A percentile compares a stretch with the other conserved stretches of the same genome.
Evolutionary conservation across 2,888 invertebrate genomes (phyloP).

Genomic region (Thymelicus sylvestris): DNA sequence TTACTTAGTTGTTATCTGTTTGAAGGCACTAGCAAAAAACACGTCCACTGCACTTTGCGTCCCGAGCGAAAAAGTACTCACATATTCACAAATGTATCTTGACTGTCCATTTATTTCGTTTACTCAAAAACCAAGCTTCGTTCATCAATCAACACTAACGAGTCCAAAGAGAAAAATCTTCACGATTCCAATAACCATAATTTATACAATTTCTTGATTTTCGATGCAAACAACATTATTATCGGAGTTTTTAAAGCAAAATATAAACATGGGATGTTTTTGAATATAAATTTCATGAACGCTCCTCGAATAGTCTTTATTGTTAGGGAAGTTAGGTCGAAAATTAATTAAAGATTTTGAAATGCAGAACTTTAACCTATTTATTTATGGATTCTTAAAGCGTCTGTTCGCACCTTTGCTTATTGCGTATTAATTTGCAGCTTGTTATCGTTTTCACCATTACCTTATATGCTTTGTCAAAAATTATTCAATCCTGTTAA

Average conservation of each 20-base stretch:
- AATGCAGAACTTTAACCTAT: neutral
- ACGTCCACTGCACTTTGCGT: too few relatives aligned
- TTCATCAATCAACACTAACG: constrained; percentile 18
- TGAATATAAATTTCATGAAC: too few relatives aligned
- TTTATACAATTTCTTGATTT: neutral
- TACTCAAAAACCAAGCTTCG: neutral
- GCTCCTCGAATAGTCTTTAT: too few relatives aligned
- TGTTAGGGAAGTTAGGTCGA: too few relatives aligned
- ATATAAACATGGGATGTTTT: neutral
- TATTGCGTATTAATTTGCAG: neutral
- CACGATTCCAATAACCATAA: neutral
- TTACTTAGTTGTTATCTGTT: too few relatives aligned
- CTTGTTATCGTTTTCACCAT: neutral
- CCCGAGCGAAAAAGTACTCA: too few relatives aligned
- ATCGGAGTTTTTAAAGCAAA: neutral
- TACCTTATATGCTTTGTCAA: neutral
- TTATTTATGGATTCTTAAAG: neutral
- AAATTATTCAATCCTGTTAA: neutral
- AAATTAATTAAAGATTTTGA: too few relatives aligned
- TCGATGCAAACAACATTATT: constrained; percentile 7
- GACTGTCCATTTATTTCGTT: neutral
- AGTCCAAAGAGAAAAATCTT: neutral
- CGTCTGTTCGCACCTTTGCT: neutral
- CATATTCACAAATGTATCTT: neutral
- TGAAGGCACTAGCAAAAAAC: too few relatives aligned